phyloP scores from a whole-genome alignment of 1,140 invertebrate species.

The Drosophila nikananu region DNA sequence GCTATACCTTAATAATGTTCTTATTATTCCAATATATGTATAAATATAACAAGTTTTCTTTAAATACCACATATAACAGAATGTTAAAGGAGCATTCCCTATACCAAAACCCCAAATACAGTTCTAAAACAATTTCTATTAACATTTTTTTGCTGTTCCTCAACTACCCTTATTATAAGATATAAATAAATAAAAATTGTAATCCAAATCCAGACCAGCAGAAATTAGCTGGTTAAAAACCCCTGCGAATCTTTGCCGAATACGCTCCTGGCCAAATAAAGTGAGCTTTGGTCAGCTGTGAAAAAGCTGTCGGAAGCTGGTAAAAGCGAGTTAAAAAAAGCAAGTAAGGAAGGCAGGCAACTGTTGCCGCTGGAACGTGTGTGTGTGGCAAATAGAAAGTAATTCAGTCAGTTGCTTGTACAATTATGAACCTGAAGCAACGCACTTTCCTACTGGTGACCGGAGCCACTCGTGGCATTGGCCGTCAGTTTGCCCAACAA shows the following conservation, averaged over 20 bases:
- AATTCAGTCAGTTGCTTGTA: not conserved
- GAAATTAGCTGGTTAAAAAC: not conserved
- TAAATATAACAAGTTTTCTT: not conserved
- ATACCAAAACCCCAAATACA: not conserved
- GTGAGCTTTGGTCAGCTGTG: constrained; percentile 40
- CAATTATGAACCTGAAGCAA: constrained; percentile 78
- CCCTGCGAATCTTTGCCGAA: not conserved
- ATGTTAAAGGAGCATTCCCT: not conserved
- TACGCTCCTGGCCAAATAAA: constrained; percentile 15
- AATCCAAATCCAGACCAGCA: no score
- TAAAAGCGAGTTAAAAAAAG: constrained; percentile 23
- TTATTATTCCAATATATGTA: not conserved
- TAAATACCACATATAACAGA: not conserved
- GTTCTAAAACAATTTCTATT: not conserved
- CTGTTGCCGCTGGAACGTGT: constrained; percentile 21
- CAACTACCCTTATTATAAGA: not conserved
- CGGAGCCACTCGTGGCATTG: constrained; percentile 96
- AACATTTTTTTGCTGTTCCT: not conserved
- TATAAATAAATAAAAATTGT: not conserved
- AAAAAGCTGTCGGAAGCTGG: constrained; percentile 32
- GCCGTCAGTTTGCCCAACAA: constrained; percentile 90
- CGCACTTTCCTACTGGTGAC: constrained; percentile 89
- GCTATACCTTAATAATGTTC: not conserved
- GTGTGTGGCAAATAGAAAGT: constrained; percentile 28
- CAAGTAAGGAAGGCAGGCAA: constrained; percentile 17